Base-by-base conservation (phyloP, 2,888 invertebrate genomes). In the Bombylius major region DNA sequence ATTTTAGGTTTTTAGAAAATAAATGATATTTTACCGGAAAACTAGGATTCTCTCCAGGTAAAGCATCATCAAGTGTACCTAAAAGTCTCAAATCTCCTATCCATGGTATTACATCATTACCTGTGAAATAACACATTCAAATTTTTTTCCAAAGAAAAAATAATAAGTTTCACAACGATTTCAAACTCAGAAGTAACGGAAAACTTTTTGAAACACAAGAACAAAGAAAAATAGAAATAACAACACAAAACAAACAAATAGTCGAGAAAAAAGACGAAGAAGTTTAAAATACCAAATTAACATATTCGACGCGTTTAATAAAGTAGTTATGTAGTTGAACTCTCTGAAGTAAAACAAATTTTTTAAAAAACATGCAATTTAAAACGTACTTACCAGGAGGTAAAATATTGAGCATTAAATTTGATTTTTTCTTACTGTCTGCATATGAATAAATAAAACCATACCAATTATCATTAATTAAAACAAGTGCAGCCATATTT, bases 401-500 rank as follows among this genome's bases (percentile, higher is more conserved):
- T 67, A 95, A 77, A 42, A 92, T 79, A 34, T 91, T 90, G 39
- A 97, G 77, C 86, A 96, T 87, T 48, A 97, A 76, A 70, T 95
- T 95, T 0, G 95, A 94, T 70, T 90, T 90, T 71, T 91, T 91
- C 67, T 90, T 90, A 49, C 82, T 87, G 70, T 96, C 96, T 13
- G 93, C 91, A 86, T 91, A 94, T 0, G 95, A 92, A 65, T 92
- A 88, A 58, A 97, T 78, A 60, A 94, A 87, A n/a, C 96, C 96
- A 77, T 83, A 94, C 96, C 96, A 96, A 63, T 92, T 87, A 0
- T 85, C 79, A 57, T 86, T 87, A 0, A 96, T 76, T 55, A 84
- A 78, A 49, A 94, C 92, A 42, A 97, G 72, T 0, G 94, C 96
- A 0, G 92, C 87, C 87, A 94, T 89, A 63, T 88, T 87, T 76